phyloP scores from a whole-genome alignment of 2,113 vertebrate genomes.

The Callocephalon fimbriatum region DNA sequence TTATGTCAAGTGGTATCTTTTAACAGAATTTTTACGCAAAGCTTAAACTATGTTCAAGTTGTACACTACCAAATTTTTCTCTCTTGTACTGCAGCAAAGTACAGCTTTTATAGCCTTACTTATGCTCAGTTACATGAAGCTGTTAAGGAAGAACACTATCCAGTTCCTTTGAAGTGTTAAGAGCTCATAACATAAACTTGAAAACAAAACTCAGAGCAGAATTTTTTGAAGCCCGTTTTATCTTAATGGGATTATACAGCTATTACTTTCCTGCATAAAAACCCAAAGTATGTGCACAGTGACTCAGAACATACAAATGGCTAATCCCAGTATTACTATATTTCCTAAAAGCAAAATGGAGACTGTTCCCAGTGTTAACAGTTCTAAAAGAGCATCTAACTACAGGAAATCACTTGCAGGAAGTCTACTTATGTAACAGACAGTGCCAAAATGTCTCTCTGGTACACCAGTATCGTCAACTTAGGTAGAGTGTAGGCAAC shows the following conservation, averaged over 20 bases:
- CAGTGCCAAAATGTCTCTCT: conserved; percentile 8
- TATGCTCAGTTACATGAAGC: not conserved
- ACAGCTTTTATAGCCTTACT: not conserved
- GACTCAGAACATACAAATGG: conserved; percentile 2
- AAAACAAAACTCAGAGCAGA: conserved; percentile 38
- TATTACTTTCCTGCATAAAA: conserved; percentile 14
- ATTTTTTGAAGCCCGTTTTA: not conserved
- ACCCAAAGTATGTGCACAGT: not conserved
- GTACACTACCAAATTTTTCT: not conserved
- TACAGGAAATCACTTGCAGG: conserved; percentile 30
- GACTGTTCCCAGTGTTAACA: not conserved
- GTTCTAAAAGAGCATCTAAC: conserved; percentile 35
- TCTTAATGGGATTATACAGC: not conserved
- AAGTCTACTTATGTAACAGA: not conserved
- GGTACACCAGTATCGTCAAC: not conserved
- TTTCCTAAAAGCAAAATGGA: conserved; percentile 41
- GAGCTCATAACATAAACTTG: conserved; percentile 8
- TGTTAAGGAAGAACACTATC: not conserved
- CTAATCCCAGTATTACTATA: conserved; percentile 41
- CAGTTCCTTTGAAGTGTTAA: conserved; percentile 18
- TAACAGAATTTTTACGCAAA: conserved; percentile 23
- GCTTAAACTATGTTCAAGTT: conserved; percentile 7
- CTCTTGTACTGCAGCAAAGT: not conserved
- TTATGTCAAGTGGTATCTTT: conserved; percentile 28
- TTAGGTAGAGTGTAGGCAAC: not conserved